These are phyloP conservation scores for Chrysina gloriosa DNA, from an alignment of 2,888 invertebrate species.

Conservation along the genomic window DNA sequence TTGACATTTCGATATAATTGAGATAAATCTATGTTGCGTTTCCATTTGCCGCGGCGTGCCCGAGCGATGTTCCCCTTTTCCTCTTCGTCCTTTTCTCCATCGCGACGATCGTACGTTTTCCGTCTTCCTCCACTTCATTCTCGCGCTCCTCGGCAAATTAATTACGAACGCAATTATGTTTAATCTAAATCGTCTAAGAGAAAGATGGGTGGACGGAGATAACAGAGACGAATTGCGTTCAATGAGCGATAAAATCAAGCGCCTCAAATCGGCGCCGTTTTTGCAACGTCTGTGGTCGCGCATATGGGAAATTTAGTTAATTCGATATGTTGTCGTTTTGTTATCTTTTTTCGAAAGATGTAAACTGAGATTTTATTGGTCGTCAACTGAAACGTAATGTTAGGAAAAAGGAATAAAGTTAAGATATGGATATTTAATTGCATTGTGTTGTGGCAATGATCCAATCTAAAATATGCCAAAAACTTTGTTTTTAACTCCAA, in stretches of 20 bases:
- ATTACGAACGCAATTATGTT: constrained; percentile 21
- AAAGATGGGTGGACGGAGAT: constrained; percentile 7
- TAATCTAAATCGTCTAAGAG: constrained; percentile 22
- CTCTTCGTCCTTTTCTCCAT: neutral
- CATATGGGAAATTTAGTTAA: no score
- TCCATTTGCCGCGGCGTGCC: constrained; percentile 3
- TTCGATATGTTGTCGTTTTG: no score
- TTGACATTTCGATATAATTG: constrained; percentile 30
- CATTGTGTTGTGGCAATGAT: no score
- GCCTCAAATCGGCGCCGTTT: neutral
- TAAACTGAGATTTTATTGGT: no score
- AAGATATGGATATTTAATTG: no score
- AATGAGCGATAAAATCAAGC: neutral
- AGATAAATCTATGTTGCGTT: constrained; percentile 25
- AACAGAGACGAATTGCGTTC: neutral
- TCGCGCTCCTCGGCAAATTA: constrained; percentile 1
- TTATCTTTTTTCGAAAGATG: no score
- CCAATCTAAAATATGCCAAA: no score
- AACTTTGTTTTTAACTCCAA: no score
- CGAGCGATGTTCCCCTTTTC: neutral
- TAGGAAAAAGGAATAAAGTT: no score
- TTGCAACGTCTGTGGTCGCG: no score
- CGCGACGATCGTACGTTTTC: neutral
- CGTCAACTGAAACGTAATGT: no score
- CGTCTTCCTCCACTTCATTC: neutral